Conservation (phyloP, 2,113 vertebrate genomes). For the Labeo rohita region DNA sequence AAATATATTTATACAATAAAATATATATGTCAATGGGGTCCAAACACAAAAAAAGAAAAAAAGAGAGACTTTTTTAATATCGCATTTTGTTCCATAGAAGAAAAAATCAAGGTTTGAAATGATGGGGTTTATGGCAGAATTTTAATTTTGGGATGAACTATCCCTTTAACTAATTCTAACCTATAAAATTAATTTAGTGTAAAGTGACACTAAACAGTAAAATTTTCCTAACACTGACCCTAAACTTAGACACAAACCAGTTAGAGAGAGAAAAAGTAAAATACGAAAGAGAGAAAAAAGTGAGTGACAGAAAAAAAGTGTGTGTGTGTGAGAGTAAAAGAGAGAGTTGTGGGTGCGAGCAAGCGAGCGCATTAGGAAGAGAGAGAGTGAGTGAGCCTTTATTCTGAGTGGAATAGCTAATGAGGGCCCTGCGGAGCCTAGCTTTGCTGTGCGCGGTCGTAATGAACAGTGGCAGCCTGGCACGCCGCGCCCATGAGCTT, state of each 20-base stretch:
- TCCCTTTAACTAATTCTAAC: neutral
- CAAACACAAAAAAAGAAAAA: neutral
- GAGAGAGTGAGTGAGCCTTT: slow-evolving; percentile 51
- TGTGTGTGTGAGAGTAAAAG: neutral
- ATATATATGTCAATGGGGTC: neutral
- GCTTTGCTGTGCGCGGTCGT: slow-evolving; percentile 59
- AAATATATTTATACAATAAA: no score
- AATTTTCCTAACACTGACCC: neutral
- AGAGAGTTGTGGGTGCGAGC: neutral
- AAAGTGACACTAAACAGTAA: neutral
- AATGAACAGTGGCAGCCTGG: slow-evolving; percentile 71
- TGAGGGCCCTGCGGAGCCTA: slow-evolving; percentile 65
- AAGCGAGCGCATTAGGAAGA: neutral
- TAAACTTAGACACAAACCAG: neutral
- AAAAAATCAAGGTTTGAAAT: neutral
- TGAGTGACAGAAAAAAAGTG: slow-evolving; percentile 7
- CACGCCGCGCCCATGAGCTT: slow-evolving; percentile 63
- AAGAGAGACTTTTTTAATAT: neutral
- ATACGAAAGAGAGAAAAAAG: slow-evolving; percentile 10
- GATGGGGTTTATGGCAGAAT: neutral
- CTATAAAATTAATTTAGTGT: neutral
- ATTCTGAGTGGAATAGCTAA: slow-evolving; percentile 66
- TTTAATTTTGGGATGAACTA: neutral
- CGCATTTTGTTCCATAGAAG: neutral
- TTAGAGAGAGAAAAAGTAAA: neutral